Base-by-base conservation (phyloP, 2,113 vertebrate genomes). In the Cepphus grylle region DNA sequence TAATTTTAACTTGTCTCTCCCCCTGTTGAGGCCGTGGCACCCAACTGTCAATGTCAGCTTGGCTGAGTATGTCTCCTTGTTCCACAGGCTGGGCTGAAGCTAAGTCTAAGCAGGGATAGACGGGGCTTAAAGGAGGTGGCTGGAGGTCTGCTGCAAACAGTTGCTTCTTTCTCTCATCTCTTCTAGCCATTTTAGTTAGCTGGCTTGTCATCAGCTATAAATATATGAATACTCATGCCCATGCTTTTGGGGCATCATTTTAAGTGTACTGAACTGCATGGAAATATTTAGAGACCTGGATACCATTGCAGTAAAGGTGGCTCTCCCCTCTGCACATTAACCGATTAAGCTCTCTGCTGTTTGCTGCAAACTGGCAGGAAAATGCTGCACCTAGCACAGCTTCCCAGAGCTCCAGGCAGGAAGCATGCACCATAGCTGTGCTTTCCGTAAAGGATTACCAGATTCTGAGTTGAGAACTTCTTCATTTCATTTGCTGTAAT, bases 151-250 rank as follows among this genome's bases (percentile, higher is more conserved):
- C 71, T 81, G 52, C 49, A 21, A 69, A 23, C 26, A 15, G 29
- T 36, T 50, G 22, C 47, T 73, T 45, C 15, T 47, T 67, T 53
- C 20, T n/a, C 50, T 62, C 8, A 1, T 22, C 58, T 63, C 61
- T 70, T 67, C 52, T 21, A 38, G 52, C 49, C 29, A 8, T 36
- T 20, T 3, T 8, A n/a, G 32, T 43, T 30, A n/a, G 5, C 34
- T 30, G 61, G 34, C n/a, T 59, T 93, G 66, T 17, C 22, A 18
- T 27, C 29, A 16, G 47, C 1, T 30, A 17, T 1, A 25, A 30
- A 12, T 5, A 19, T 0, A 3, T 14, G 11, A 42, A 26, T 17
- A 5, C 8, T 45, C 4, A 5, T 19, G 53, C 21, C 5, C 4
- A 16, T 16, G 40, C 53, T 63, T 73, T 30, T 61, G 47, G 55